These are phyloP conservation scores for Gryllus longicercus DNA, from an alignment of 2,888 invertebrate species.

Conservation along the genomic window DNA sequence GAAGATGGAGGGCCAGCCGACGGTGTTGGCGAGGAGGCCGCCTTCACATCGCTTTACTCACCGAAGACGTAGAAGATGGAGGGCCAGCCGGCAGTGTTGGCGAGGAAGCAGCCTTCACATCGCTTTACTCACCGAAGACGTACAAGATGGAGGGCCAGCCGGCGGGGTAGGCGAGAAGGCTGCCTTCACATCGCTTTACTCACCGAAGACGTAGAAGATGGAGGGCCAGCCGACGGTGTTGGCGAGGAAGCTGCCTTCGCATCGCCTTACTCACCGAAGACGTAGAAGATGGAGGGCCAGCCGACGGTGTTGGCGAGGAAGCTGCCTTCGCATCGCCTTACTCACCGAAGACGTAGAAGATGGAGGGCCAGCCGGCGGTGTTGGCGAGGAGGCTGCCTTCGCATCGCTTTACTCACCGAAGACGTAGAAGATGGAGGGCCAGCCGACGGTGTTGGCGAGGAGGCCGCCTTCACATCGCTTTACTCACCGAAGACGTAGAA, in stretches of 20 bases:
- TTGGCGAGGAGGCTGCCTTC: too few species aligned
- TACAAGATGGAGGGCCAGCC: conserved; percentile 84
- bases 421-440: conserved; percentile 80
- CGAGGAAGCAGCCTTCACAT: too few species aligned
- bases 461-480: too few species aligned
- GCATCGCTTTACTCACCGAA: too few species aligned
- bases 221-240: conserved; percentile 73
- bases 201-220: conserved; percentile 79
- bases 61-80: conserved; percentile 80
- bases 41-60: too few species aligned
- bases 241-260: too few species aligned
- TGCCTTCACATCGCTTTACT: too few species aligned
- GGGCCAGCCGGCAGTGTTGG: conserved; percentile 71
- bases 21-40: conserved; percentile 65
- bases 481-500: conserved; percentile 82
- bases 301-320: conserved; percentile 69
- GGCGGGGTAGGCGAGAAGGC: conserved; percentile 65
- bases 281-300: conserved; percentile 80
- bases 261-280: too few species aligned
- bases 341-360: conserved; percentile 81
- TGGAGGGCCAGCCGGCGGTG: conserved; percentile 72
- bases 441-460: conserved; percentile 68
- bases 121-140: too few species aligned
- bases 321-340: too few species aligned
- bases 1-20: conserved; percentile 80